Evolutionary conservation across 2,113 vertebrate genomes (phyloP).

Genomic region (Pituophis catenifer): DNA sequence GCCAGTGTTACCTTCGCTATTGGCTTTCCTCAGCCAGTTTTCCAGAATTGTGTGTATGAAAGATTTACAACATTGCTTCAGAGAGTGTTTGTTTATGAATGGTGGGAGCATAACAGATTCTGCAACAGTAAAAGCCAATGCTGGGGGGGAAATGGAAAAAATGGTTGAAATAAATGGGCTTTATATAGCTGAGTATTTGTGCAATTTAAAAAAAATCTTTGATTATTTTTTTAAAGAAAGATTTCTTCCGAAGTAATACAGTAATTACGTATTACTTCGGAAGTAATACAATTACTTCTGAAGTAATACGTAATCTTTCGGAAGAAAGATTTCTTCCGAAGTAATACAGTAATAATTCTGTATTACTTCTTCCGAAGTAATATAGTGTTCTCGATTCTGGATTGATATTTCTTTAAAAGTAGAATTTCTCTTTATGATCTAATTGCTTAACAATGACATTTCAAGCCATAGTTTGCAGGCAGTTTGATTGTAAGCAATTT

Average conservation of each 20-base stretch:
- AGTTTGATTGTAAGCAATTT: background rate
- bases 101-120: background rate
- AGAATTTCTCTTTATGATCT: background rate
- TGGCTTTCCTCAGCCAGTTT: background rate
- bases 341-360: too few species aligned
- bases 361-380: too few species aligned
- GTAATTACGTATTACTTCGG: too few species aligned
- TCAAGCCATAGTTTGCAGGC: background rate
- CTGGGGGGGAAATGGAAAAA: background rate
- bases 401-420: background rate
- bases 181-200: background rate
- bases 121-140: background rate
- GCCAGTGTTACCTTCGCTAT: background rate
- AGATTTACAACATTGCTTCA: background rate
- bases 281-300: too few species aligned
- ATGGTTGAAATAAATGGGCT: background rate
- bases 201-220: background rate
- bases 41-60: background rate
- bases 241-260: background rate
- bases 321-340: background rate
- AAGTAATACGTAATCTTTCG: too few species aligned
- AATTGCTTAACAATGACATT: background rate
- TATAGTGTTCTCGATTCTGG: background rate
- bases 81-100: background rate
- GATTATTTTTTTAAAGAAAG: background rate